Percentiles rank a stretch among this genome's conserved stretches.
These are phyloP conservation scores for Ridgeia piscesae DNA, from an alignment of 1,140 invertebrate species.

Conservation along the genomic window DNA sequence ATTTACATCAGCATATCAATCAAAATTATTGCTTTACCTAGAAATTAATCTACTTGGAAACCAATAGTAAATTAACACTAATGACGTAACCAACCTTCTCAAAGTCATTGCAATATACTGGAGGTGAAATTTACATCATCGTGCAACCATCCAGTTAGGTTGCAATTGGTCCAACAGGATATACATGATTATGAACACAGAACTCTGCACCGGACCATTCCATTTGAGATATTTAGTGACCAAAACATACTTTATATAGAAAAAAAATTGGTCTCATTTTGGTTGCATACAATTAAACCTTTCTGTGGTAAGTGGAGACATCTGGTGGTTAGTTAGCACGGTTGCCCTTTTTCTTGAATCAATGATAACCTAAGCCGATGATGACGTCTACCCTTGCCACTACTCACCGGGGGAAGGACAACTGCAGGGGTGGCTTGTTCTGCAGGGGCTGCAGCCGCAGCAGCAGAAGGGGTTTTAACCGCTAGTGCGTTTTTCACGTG, in stretches of 20 bases:
- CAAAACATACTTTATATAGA: background rate
- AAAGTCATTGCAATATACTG: no score
- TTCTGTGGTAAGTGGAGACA: background rate
- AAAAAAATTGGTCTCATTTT: background rate
- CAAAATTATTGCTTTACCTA: no score
- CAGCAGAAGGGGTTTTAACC: constrained; percentile 37
- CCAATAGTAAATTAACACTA: no score
- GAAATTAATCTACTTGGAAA: no score
- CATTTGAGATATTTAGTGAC: background rate
- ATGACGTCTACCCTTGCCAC: background rate
- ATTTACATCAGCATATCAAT: no score
- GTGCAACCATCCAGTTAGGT: no score
- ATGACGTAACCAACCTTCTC: no score
- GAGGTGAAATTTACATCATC: no score
- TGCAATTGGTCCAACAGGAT: no score
- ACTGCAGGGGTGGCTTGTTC: constrained; percentile 34
- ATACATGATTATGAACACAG: no score
- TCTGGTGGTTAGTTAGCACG: background rate
- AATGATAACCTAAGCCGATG: background rate
- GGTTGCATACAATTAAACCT: background rate
- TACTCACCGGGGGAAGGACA: constrained; percentile 52
- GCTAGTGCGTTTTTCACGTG: constrained; percentile 48
- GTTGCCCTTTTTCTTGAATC: background rate
- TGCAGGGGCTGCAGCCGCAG: background rate
- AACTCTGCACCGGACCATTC: no score